Base-by-base conservation (phyloP, 2,888 invertebrate genomes). In the Ennomos quercinarius region DNA sequence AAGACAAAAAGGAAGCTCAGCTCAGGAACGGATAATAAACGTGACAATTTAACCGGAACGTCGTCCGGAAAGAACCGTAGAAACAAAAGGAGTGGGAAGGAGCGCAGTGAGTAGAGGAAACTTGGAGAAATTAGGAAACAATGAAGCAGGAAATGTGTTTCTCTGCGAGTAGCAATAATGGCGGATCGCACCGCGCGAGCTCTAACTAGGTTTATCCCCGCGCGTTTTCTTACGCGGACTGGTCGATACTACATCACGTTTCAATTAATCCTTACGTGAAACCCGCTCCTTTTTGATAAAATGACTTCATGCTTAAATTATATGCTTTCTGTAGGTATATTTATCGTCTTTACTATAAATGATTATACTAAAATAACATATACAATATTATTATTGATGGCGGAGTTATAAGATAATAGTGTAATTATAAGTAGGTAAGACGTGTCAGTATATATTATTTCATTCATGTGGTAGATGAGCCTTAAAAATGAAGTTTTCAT, bases 41-140 rank as follows among this genome's bases (percentile, higher is more conserved):
- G 80, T 83, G 86, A 86, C 83, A 87, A 85, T 87, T 86, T 83
- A 82, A 84, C 82, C 81, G 82, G 83, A 82, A 85, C 82, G 75
- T 75, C 77, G 51, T 75, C 80, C 78, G 83, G 84, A 87, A 84
- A 80, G 81, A 81, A 81, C 77, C 71, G 75, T 73, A 74, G 77
- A 83, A 84, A 88, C 83, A 86, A 89, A 88, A 84, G 83, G 75
- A 83, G 78, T 72, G 71, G 74, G 72, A 56, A 56, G 54, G 56
- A 53, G 64, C 61, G 55, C 50, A 47, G 74, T 27, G 27, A 77
- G 76, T 73, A 79, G 78, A 79, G 79, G 81, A 79, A 84, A 84
- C 84, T 87, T 84, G 78, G 81, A 85, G 86, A 86, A 87, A 88
- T 87, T 84, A 84, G 83, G 79, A 83, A 86, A 88, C 87, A 87